phyloP scores from a whole-genome alignment of 2,113 vertebrate species.

The Pterocles orientalis region DNA sequence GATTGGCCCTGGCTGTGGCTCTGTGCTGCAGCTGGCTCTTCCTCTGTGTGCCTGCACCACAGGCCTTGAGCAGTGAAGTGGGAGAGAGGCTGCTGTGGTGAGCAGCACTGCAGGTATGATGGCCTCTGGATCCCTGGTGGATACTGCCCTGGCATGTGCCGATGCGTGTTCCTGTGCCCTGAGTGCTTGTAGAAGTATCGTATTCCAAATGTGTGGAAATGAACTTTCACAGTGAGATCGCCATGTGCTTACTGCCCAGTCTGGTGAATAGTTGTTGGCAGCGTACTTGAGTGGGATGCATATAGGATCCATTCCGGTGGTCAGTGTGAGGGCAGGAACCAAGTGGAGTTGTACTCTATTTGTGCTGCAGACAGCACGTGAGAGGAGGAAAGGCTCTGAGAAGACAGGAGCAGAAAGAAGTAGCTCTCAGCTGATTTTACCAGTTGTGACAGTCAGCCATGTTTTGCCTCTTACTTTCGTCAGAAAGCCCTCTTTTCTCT shows the following conservation, averaged over 20 bases:
- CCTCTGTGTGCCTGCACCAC: too few species aligned
- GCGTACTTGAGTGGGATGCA: background rate
- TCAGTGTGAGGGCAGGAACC: background rate
- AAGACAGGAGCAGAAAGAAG: background rate
- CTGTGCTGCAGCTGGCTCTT: background rate
- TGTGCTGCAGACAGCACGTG: background rate
- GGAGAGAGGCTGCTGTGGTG: background rate
- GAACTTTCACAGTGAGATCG: accelerated
- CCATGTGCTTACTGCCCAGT: accelerated
- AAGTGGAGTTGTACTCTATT: background rate
- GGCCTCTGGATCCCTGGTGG: background rate
- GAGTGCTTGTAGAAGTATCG: background rate
- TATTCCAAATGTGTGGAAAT: background rate
- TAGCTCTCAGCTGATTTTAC: background rate
- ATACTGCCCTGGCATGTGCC: accelerated
- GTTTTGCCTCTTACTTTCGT: background rate
- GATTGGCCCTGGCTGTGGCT: background rate
- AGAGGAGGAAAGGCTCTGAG: background rate
- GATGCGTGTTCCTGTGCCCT: background rate
- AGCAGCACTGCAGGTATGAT: background rate
- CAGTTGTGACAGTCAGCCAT: background rate
- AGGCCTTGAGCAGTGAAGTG: background rate
- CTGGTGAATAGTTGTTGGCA: background rate
- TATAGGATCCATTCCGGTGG: background rate
- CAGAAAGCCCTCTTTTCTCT: background rate